A percentile compares a stretch with the other conserved stretches of the same genome.
phyloP scores from a whole-genome alignment of 2,888 invertebrate genomes.

The Hydraecia micacea region DNA sequence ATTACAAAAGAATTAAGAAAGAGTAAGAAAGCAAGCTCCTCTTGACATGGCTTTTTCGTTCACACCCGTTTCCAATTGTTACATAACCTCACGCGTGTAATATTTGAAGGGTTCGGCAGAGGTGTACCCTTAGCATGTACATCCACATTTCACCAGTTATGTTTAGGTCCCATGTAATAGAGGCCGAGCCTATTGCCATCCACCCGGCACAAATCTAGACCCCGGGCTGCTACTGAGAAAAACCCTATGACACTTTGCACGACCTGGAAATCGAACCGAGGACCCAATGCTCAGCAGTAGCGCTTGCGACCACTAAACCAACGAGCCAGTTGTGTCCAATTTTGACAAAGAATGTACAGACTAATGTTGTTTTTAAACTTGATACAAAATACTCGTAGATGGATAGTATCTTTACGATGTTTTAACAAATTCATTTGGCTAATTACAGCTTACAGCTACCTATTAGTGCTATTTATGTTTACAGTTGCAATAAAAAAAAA shows the following conservation, averaged over 20 bases:
- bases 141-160: background rate
- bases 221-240: background rate
- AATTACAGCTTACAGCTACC: conserved; percentile 10
- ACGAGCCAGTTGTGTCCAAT: conserved; percentile 10
- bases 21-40: conserved; percentile 37
- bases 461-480: background rate
- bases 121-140: background rate
- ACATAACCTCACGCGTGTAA: background rate
- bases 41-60: conserved; percentile 47
- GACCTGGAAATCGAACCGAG: background rate
- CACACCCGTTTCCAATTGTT: conserved; percentile 33
- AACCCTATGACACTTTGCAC: background rate
- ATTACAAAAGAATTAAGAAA: conserved; percentile 53
- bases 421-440: background rate
- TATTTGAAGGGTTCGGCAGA: background rate
- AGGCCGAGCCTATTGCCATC: background rate
- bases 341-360: background rate
- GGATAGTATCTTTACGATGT: background rate
- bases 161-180: background rate
- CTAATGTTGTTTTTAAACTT: background rate
- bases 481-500: conserved; percentile 7
- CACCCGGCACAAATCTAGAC: too few relatives aligned
- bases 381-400: background rate
- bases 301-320: background rate
- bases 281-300: too few relatives aligned